phyloP scores from a whole-genome alignment of 2,113 vertebrate species.

The Aldabrachelys gigantea region DNA sequence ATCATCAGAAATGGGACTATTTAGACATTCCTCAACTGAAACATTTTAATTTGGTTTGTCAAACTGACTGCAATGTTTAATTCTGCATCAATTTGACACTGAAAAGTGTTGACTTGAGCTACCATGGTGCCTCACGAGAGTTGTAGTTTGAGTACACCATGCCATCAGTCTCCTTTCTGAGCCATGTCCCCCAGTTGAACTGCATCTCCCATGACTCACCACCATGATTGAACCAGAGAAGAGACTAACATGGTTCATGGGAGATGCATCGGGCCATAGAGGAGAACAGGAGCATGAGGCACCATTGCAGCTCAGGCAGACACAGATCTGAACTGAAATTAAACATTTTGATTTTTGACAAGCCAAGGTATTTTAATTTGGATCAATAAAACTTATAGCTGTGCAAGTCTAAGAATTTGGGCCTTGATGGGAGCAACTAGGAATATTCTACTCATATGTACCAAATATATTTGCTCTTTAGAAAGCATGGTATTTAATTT shows the following conservation, averaged over 20 bases:
- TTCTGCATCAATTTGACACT: not conserved
- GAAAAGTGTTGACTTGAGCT: not conserved
- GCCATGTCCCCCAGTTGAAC: not conserved
- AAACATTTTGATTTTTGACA: not conserved
- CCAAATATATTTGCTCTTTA: not conserved
- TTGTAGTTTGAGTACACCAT: not conserved
- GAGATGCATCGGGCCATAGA: not conserved
- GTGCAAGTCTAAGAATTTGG: not conserved
- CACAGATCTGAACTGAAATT: not conserved
- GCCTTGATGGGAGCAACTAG: not conserved
- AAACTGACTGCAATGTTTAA: not conserved
- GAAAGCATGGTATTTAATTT: not conserved
- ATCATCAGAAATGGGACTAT: not conserved
- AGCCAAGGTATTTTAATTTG: not conserved
- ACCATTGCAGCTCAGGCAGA: not conserved
- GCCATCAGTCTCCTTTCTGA: not conserved
- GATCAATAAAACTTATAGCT: not conserved
- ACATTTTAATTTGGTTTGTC: not conserved
- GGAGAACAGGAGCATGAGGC: not conserved
- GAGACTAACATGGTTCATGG: too few species aligned
- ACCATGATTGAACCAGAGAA: not conserved
- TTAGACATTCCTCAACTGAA: not conserved
- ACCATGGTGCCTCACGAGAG: not conserved
- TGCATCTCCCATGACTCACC: not conserved
- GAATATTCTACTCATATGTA: not conserved